A percentile compares a stretch with the other conserved stretches of the same genome.
Conservation (phyloP, 2,113 vertebrate species). For the Apteryx mantelli region DNA sequence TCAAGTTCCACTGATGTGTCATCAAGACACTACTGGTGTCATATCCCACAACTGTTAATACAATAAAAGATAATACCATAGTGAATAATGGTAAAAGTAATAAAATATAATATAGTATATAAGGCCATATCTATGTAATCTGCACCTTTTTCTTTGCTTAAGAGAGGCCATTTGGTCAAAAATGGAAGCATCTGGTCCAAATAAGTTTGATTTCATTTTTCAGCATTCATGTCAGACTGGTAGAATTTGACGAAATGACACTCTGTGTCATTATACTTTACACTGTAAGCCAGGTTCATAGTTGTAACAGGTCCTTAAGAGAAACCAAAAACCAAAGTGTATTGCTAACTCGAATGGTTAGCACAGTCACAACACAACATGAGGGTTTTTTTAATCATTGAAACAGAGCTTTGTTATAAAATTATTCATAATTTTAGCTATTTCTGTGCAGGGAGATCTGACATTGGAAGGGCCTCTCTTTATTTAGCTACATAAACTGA, state of each 20-base stretch:
- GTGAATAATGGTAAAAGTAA: neutral
- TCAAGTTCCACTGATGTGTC: neutral
- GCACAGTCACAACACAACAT: neutral
- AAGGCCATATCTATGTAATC: neutral
- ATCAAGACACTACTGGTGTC: slow-evolving; percentile 96
- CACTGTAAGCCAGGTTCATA: neutral
- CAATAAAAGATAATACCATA: neutral
- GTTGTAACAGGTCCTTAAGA: neutral
- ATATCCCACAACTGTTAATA: slow-evolving; percentile 94
- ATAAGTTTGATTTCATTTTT: neutral
- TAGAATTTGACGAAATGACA: neutral
- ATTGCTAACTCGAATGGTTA: neutral
- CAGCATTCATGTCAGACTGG: neutral
- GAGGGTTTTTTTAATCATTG: neutral
- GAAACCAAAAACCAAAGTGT: neutral
- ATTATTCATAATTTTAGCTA: neutral
- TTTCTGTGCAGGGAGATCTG: neutral
- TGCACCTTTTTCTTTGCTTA: neutral
- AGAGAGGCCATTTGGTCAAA: neutral
- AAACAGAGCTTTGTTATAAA: neutral
- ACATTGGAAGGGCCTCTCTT: neutral
- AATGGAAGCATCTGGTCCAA: neutral
- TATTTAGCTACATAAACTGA: neutral
- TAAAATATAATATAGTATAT: neutral
- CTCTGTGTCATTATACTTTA: neutral